Evolutionary conservation across 2,113 vertebrate genomes (phyloP), one percentile per base, ranked within the genome.

Genomic region (Hyperoodon ampullatus): DNA sequence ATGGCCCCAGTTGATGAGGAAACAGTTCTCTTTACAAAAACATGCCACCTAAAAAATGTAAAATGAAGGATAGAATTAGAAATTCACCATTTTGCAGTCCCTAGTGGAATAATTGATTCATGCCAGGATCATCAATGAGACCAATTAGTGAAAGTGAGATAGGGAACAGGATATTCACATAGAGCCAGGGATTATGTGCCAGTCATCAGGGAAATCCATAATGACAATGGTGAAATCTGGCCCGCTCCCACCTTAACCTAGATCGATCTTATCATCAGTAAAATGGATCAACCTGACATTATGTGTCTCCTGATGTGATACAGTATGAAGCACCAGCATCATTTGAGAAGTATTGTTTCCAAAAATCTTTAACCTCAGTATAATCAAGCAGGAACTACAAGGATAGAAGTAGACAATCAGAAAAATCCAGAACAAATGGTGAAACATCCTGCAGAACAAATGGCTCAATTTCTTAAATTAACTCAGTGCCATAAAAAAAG

Each of bases 381-480:
- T 39, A 24, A 68, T 90, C n/a, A 93, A 94, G 58, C 63, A 66
- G 80, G 39, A 85, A 39, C 19, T 70, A 8, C 26, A 81, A 33
- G 9, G 16, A 33, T 53, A 60, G 39, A 81, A 93, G 47, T 26
- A 92, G 81, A 68, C 42, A 94, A 42, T 50, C 10, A 55, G 72
- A 88, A 90, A 97, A 81, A 70, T 60, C 58, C 16, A 71, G 63
- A 95, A 61, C 72, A 75, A 82, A 47, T 39, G 35, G 26, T 90
- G 23, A 80, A 35, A 28, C 15, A 24, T 12, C 33, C 42, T 77
- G 30, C 2, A 60, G 63, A 90, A 75, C 80, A 83, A 63, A 61
- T 90, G 90, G 26, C 7, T 30, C 33, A 50, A 39, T 74, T 44
- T 93, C 24, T 84, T 84, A 83, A 71, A 65, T 39, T 44, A 84